Evolutionary conservation across 2,113 vertebrate species (phyloP), one percentile per base, ranked within the genome.

Genomic region (Ceyx melanurus): DNA sequence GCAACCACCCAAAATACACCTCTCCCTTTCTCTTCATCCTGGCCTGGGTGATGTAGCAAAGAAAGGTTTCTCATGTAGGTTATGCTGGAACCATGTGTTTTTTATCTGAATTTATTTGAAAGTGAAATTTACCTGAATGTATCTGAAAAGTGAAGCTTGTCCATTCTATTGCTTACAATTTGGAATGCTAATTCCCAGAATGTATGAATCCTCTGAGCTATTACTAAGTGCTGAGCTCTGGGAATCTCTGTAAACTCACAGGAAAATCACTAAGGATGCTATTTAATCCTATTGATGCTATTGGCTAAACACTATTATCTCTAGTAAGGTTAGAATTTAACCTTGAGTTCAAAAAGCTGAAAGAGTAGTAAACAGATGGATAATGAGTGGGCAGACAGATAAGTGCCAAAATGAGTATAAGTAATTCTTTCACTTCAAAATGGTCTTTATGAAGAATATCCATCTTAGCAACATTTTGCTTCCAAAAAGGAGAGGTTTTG

Each of bases 381-480:
- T 86, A 91, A 82, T 37, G 72, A 92, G 82, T 6, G 5, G 64
- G 25, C 57, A 91, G 77, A 70, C 11, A 80, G 54, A 18, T 23
- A 77, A 91, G 15, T 82, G 53, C 16, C 20, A 48, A 83, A 70
- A 86, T 51, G 57, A 68, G 48, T 84, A 45, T 50, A 68, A 90
- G 65, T 35, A 78, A 33, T 70, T 78, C 61, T 84, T 90, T 86
- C 79, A 88, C 45, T 93, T 84, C 70, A 78, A 75, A 84, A 78
- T 3, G 5, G 35, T 31, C 62, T 89, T 92, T 89, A 68, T 79
- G n/a, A 65, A 40, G 57, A 88, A 72, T 53, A 64, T 45, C 26
- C 76, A 67, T 92, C 76, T 83, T 43, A 88, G 73, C 57, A 91
- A 68, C 31, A 42, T 61, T 88, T 64, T 93, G 11, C 28, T 81